Percentiles rank a stretch among this genome's conserved stretches.
Evolutionary conservation across 92 coral and sea anemone genomes (phyloP).

Genomic region (Plumapathes pennacea): DNA sequence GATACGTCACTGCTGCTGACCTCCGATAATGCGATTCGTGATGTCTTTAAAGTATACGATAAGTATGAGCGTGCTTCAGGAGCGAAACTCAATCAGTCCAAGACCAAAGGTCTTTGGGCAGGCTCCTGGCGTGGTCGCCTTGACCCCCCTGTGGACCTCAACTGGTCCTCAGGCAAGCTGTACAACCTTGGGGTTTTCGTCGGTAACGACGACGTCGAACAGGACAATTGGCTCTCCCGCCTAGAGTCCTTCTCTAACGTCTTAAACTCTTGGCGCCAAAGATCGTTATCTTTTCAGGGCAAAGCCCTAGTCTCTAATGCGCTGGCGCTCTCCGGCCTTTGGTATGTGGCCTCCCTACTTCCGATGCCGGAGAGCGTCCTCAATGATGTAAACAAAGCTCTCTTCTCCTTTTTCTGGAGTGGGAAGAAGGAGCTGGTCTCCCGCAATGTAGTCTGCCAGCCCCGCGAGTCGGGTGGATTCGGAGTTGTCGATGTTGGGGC

Average conservation of each 20-base stretch:
- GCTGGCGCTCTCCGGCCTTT: constrained; percentile 27
- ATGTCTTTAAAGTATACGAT: not conserved
- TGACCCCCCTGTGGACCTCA: not conserved
- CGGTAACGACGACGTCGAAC: constrained; percentile 2
- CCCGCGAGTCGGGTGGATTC: not conserved
- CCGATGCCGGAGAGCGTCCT: too few species aligned
- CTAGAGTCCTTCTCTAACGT: not conserved
- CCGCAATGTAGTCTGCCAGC: not conserved
- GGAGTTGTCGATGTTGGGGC: not conserved
- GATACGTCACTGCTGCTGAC: constrained; percentile 27
- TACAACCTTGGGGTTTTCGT: constrained; percentile 1
- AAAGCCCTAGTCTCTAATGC: constrained; percentile 15
- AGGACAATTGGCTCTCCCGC: constrained; percentile 4
- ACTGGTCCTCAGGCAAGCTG: not conserved
- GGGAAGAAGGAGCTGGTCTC: too few species aligned
- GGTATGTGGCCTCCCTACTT: constrained; percentile 8
- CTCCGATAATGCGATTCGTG: not conserved
- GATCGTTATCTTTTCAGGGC: constrained; percentile 6
- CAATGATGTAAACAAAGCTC: too few species aligned
- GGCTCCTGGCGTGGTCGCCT: constrained; percentile 8
- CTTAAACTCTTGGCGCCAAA: constrained; percentile 11
- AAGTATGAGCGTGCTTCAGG: constrained; percentile 25
- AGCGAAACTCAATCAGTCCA: constrained; percentile 1
- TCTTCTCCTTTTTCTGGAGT: too few species aligned
- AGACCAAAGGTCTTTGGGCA: constrained; percentile 8